Evolutionary conservation across 1,140 invertebrate genomes (phyloP).

Genomic region (Meloidogyne exigua): DNA sequence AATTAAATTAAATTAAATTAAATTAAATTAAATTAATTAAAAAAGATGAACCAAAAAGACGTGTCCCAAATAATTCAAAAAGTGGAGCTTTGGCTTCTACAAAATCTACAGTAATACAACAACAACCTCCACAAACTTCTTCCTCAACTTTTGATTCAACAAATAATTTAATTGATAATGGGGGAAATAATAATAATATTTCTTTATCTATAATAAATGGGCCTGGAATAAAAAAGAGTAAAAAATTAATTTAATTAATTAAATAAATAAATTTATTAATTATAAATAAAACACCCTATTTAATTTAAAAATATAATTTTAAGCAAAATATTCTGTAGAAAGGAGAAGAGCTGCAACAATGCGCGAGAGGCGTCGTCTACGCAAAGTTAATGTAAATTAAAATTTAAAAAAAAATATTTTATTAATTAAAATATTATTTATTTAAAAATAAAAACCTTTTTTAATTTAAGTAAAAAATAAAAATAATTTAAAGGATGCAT

Average conservation of each 20-base stretch:
- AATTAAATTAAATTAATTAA: too few species aligned
- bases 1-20: too few species aligned
- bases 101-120: background rate
- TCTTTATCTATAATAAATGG: background rate
- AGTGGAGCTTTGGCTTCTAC: background rate
- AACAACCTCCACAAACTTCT: background rate
- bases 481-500: conserved; percentile 75
- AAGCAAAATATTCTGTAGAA: conserved; percentile 76
- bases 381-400: conserved; percentile 81
- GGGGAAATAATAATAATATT: background rate
- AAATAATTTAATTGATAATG: background rate
- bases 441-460: too few species aligned
- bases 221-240: conserved; percentile 19
- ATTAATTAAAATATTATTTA: too few species aligned
- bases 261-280: too few species aligned
- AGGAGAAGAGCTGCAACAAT: conserved; percentile 91
- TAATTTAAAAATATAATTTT: conserved; percentile 7
- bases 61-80: conserved; percentile 4
- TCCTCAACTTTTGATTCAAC: background rate
- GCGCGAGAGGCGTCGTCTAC: conserved; percentile 81
- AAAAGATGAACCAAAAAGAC: conserved; percentile 8
- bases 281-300: background rate
- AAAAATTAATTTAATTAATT: too few species aligned
- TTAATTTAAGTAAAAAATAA: background rate
- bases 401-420: too few species aligned